Percentiles rank a stretch among this genome's conserved stretches.
Conservation (phyloP, 37 sponge, comb jelly and placozoan species). For the Ephydatia muelleri region DNA sequence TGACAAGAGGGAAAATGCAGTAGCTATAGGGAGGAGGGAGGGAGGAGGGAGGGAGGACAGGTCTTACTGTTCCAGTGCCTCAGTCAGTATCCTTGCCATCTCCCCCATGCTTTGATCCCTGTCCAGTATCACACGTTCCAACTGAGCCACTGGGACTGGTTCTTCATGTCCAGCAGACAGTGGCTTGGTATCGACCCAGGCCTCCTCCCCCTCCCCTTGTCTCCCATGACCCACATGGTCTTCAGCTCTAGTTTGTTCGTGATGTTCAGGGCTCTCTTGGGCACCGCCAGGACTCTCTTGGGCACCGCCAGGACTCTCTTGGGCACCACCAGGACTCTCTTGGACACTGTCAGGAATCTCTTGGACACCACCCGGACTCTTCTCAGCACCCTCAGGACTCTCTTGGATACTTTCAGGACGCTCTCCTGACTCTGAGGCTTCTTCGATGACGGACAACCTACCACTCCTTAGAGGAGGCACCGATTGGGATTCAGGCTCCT, state of each 20-base stretch:
- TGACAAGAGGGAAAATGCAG: too few species aligned
- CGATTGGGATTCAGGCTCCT: background rate
- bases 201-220: background rate
- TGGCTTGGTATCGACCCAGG: background rate
- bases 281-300: background rate
- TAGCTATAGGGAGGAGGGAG: too few species aligned
- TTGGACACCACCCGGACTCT: background rate
- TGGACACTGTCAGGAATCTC: background rate
- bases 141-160: too few species aligned
- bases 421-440: background rate
- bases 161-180: background rate
- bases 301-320: background rate
- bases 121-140: background rate
- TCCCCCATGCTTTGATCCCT: background rate
- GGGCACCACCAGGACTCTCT: background rate
- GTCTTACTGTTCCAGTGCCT: conserved; percentile 6
- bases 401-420: background rate
- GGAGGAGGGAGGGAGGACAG: too few species aligned
- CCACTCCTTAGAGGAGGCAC: background rate
- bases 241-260: background rate
- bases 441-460: background rate
- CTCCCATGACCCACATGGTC: background rate
- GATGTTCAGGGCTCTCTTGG: background rate
- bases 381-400: background rate
- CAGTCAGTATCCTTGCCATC: background rate